phyloP scores from a whole-genome alignment of 2,113 vertebrate species.

The Tringa solitaria region DNA sequence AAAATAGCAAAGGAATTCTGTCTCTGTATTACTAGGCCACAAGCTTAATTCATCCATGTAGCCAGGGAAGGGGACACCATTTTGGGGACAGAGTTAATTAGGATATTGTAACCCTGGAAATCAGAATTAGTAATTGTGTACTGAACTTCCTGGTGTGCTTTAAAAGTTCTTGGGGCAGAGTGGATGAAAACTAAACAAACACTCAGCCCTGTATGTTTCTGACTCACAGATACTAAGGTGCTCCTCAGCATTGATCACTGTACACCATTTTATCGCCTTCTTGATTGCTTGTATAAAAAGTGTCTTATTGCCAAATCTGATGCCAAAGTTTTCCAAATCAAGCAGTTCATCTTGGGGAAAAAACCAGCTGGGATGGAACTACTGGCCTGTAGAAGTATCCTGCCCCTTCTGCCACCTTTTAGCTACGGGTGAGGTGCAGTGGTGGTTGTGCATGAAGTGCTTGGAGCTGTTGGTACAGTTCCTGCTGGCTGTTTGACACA shows the following conservation, averaged over 20 bases:
- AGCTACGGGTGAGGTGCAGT: neutral
- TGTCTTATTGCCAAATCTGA: neutral
- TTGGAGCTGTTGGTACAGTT: neutral
- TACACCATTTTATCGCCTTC: neutral
- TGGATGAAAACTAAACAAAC: neutral
- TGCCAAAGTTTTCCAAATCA: neutral
- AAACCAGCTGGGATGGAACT: neutral
- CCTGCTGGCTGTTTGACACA: neutral
- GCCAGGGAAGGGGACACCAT: neutral
- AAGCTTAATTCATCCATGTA: neutral
- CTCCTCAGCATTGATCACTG: neutral
- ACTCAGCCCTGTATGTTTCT: fast-evolving
- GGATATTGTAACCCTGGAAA: neutral
- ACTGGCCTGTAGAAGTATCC: neutral
- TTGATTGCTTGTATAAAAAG: neutral
- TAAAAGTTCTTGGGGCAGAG: neutral
- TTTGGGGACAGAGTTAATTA: neutral
- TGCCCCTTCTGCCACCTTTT: neutral
- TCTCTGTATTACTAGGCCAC: neutral
- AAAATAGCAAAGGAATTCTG: neutral
- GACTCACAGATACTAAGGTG: neutral
- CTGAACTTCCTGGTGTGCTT: neutral
- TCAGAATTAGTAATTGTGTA: neutral
- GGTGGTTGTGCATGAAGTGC: neutral
- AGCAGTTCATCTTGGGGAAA: neutral